These are phyloP conservation scores for Lepidocyrtoides sp. DNA, from an alignment of 2,888 invertebrate genomes.

Conservation along the genomic window DNA sequence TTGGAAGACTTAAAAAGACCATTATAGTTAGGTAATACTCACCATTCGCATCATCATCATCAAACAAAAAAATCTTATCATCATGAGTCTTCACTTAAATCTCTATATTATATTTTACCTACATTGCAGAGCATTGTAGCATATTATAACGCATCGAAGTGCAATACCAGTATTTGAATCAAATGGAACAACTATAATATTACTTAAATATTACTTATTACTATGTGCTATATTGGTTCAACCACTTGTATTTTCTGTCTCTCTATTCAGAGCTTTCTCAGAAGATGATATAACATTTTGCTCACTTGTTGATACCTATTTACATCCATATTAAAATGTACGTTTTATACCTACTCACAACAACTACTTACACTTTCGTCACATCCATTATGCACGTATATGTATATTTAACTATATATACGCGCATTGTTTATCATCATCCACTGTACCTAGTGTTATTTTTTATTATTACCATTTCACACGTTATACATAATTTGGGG, in stretches of 20 bases:
- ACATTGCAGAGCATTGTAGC: not conserved
- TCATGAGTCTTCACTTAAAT: slow-evolving; percentile 49
- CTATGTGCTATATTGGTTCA: slow-evolving; percentile 26
- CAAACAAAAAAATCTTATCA: slow-evolving; percentile 70
- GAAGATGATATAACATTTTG: slow-evolving; percentile 26
- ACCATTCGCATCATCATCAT: slow-evolving; percentile 70
- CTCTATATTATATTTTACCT: not conserved
- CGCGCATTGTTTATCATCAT: slow-evolving; percentile 55
- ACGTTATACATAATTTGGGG: slow-evolving; percentile 70
- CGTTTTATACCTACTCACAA: not conserved
- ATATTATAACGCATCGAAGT: slow-evolving; percentile 37
- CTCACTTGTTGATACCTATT: not conserved
- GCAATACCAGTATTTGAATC: slow-evolving; percentile 37
- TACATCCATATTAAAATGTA: not conserved
- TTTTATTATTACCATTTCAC: slow-evolving; percentile 70
- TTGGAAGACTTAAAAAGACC: slow-evolving; percentile 59
- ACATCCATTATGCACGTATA: not conserved
- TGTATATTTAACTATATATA: too few species aligned
- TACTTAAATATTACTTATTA: slow-evolving; percentile 46
- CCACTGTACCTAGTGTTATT: slow-evolving; percentile 2
- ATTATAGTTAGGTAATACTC: slow-evolving; percentile 71
- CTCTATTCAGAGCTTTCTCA: slow-evolving; percentile 46
- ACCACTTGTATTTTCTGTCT: slow-evolving; percentile 43
- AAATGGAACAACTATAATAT: slow-evolving; percentile 28
- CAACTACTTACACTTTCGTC: not conserved